These are phyloP conservation scores for Fulica atra DNA, from an alignment of 2,113 vertebrate species.

Conservation along the genomic window DNA sequence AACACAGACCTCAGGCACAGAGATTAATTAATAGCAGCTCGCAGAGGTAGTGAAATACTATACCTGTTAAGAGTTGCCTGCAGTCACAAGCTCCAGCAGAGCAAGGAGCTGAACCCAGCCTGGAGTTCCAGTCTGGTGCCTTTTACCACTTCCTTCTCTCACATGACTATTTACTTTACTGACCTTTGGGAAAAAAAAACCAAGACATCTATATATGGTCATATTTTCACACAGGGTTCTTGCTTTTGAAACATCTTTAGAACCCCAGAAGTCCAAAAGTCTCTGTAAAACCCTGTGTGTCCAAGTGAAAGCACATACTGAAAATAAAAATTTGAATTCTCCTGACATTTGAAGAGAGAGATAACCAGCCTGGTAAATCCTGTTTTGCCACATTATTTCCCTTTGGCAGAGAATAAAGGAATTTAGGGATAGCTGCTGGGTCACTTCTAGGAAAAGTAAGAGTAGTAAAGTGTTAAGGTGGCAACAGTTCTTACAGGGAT, in stretches of 20 bases:
- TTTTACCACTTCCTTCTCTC: constrained; percentile 57
- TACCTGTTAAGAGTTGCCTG: background rate
- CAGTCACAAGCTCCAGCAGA: background rate
- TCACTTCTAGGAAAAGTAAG: constrained; percentile 1
- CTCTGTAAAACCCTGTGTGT: background rate
- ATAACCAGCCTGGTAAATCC: background rate
- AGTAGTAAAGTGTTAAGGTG: background rate
- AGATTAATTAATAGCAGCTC: background rate
- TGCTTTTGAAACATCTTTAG: background rate
- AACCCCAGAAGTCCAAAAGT: background rate
- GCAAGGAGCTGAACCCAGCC: background rate
- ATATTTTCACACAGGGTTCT: background rate
- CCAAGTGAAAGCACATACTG: background rate
- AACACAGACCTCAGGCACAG: background rate
- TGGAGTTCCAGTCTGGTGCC: constrained; percentile 39
- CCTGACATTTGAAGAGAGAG: background rate
- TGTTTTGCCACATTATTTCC: constrained; percentile 4
- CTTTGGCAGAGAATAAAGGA: background rate
- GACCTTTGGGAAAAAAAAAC: background rate
- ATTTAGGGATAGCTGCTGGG: background rate
- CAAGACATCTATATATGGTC: background rate
- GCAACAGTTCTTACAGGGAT: background rate
- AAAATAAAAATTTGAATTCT: background rate
- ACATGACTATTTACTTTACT: background rate
- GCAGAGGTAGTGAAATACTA: background rate